Evolutionary conservation across 2,888 invertebrate species (phyloP).

Genomic region (Andrena bicolor): DNA sequence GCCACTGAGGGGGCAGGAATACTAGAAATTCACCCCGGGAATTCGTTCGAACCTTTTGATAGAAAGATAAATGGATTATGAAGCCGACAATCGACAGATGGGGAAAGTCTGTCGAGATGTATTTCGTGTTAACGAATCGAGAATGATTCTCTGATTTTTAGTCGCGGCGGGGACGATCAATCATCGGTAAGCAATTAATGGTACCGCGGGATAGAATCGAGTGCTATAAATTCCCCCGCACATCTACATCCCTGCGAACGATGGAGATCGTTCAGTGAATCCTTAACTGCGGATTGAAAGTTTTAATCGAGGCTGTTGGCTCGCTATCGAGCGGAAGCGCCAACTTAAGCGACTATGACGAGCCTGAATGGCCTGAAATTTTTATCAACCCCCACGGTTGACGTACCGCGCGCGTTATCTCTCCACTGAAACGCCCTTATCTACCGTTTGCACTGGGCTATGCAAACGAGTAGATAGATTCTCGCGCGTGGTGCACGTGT

Average conservation of each 20-base stretch:
- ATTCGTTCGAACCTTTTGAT: no score
- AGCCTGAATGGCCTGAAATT: constrained; percentile 31
- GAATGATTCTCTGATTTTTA: not conserved
- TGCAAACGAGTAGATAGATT: not conserved
- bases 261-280: constrained; percentile 14
- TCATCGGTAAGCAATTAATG: not conserved
- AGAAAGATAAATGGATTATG: no score
- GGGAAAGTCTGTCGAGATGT: no score
- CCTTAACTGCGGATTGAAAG: constrained; percentile 16
- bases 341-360: constrained; percentile 17
- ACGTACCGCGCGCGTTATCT: constrained; percentile 4
- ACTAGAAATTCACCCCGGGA: no score
- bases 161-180: not conserved
- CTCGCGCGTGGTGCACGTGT: no score
- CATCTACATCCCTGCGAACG: constrained; percentile 14
- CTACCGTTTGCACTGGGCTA: not conserved
- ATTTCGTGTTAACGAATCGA: not conserved
- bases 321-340: constrained; percentile 20
- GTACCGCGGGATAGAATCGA: not conserved
- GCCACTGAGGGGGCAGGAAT: no score
- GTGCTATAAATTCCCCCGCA: not conserved
- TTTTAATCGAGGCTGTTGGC: constrained; percentile 23
- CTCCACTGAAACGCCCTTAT: not conserved
- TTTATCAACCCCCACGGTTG: constrained; percentile 23
- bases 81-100: no score